Base-by-base conservation (phyloP, 1,140 invertebrate species). In the Tachypleus tridentatus region DNA sequence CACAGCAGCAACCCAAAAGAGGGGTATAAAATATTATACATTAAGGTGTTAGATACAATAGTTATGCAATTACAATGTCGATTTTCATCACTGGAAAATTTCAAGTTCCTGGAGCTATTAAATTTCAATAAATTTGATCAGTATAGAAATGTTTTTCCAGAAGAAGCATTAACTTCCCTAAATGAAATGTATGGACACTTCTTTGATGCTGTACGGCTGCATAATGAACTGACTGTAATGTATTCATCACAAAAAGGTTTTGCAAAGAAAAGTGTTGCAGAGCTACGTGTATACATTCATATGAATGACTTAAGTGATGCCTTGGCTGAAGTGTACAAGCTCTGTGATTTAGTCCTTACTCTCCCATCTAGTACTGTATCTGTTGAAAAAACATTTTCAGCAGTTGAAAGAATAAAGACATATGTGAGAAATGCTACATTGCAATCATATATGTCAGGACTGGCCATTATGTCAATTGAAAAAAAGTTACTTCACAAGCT, bases 301-400 rank as follows among this genome's bases (percentile, higher is more conserved):
- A 47, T 7, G 7, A 58, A 8, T 7, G 29, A 8, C 9, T 29
- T 58, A 10, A 29, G 29, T 8, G 29, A n/a, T 7, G 29, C 29
- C 7, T 10, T 58, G 57, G 9, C 57, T 29, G 8, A 58, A 58
- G 6, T 47, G 7, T 58, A 58, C 29, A 10, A 10, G 57, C 29
- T 58, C 8, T 8, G 7, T n/a, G 9, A 7, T n/a, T 29, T 58
- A n/a, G 29, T 58, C 6, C 8, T 58, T 29, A 8, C 57, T n/a
- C 57, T 58, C 7, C 29, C 57, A 8, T 29, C 29, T 29, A 29
- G 29, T 29, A 3, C 57, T n/a, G 8, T 29, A 58, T n/a, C 57
- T n/a, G 57, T 47, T n/a, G 57, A 58, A 58, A n/a, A 29, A n/a
- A 10, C 57, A 58, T 58, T 9, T 58, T 58, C 57, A 10, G 57